phyloP scores from a whole-genome alignment of 2,888 invertebrate species.

The Lasius fuliginosus region DNA sequence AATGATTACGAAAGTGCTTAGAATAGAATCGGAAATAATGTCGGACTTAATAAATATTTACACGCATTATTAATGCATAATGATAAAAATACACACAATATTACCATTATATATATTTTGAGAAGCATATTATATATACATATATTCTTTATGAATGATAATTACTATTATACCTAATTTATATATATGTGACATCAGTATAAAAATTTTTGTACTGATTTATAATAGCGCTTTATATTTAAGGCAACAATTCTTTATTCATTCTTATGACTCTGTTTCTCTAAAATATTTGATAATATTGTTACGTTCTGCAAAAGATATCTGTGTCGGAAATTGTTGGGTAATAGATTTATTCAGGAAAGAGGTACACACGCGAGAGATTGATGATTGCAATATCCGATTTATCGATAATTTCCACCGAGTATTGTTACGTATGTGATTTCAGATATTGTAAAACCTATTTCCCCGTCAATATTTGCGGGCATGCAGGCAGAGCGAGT shows the following conservation, averaged over 20 bases:
- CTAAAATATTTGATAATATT: not conserved
- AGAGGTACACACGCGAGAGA: not conserved
- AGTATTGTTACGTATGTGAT: constrained; percentile 58
- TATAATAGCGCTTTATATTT: not conserved
- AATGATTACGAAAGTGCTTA: constrained; percentile 24
- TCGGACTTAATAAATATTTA: not conserved
- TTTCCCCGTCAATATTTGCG: constrained; percentile 29
- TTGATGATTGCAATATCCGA: constrained; percentile 54
- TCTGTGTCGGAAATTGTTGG: not conserved
- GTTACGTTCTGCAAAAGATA: not conserved
- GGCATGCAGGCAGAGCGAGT: not conserved
- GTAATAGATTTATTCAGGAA: constrained; percentile 1
- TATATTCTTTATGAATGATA: not conserved
- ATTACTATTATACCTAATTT: not conserved
- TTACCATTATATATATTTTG: not conserved
- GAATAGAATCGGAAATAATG: not conserved
- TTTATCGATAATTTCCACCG: constrained; percentile 61
- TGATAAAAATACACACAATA: not conserved
- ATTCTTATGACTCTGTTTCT: too few species aligned
- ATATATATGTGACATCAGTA: not conserved
- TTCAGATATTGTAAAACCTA: constrained; percentile 36
- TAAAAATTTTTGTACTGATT: not conserved
- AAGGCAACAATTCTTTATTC: not conserved
- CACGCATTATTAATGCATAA: not conserved
- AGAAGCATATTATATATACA: not conserved